phyloP scores from a whole-genome alignment of 2,797 vertebrate genomes.

The Otolemur crassicaudatus region DNA sequence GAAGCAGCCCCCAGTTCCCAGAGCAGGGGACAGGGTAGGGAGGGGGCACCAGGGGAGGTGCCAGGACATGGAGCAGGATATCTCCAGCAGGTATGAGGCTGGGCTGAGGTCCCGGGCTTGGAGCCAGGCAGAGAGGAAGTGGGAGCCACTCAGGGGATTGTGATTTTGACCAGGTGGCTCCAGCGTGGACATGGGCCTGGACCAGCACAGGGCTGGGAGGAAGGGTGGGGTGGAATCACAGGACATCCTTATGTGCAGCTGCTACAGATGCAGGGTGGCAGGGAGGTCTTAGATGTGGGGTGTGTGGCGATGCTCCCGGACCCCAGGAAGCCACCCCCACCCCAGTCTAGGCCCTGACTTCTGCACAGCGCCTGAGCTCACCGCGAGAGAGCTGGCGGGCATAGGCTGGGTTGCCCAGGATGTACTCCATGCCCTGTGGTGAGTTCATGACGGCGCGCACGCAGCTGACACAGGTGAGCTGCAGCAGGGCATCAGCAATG shows the following conservation, averaged over 20 bases:
- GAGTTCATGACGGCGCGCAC: constrained; percentile 98
- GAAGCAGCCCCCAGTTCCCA: neutral
- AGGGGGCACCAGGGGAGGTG: neutral
- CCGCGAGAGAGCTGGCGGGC: constrained; percentile 97
- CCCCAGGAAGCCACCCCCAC: neutral
- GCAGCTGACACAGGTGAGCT: constrained; percentile 97
- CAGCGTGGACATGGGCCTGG: accelerated
- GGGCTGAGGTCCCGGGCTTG: neutral
- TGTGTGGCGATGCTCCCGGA: neutral
- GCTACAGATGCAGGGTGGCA: accelerated
- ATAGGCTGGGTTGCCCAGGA: constrained; percentile 96
- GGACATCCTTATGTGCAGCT: accelerated
- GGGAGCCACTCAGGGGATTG: accelerated
- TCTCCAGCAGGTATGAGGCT: accelerated
- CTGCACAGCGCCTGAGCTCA: constrained; percentile 70
- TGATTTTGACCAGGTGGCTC: neutral
- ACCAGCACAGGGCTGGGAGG: neutral
- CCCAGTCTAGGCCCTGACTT: accelerated
- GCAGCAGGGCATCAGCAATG: constrained; percentile 95
- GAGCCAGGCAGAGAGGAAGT: neutral
- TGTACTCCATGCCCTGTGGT: constrained; percentile 95
- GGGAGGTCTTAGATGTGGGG: neutral
- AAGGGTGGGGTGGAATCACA: no score
- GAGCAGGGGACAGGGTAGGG: accelerated
- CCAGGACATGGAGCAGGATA: accelerated